phyloP scores from a whole-genome alignment of 2,888 invertebrate genomes.

The Apamea anceps region DNA sequence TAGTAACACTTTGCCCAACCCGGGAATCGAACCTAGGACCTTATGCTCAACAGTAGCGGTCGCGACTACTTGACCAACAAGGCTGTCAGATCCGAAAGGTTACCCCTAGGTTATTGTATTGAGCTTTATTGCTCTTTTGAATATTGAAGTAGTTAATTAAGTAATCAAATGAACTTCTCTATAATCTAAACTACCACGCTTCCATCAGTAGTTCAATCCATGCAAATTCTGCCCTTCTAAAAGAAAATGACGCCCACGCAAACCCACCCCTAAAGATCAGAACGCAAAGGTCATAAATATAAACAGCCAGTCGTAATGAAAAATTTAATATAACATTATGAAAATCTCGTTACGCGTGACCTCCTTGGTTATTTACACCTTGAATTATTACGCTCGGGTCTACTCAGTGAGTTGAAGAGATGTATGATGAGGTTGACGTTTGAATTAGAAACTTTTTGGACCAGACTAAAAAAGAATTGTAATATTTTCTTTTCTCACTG shows the following conservation, averaged over 20 bases:
- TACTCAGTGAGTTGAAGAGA: conserved; percentile 25
- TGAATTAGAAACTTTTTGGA: conserved; percentile 13
- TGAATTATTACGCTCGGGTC: conserved; percentile 32
- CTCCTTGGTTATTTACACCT: conserved; percentile 45
- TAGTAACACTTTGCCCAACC: no score
- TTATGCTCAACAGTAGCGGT: neutral
- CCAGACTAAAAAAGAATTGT: neutral
- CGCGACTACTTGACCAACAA: neutral
- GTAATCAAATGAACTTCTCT: neutral
- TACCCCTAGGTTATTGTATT: neutral
- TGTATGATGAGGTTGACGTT: conserved; percentile 19
- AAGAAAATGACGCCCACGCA: conserved; percentile 36
- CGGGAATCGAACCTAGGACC: neutral
- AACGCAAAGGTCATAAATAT: conserved; percentile 50
- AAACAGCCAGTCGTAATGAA: conserved; percentile 53
- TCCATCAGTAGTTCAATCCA: conserved; percentile 3
- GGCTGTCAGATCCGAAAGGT: neutral
- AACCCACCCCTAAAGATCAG: conserved; percentile 41
- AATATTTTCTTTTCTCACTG: neutral
- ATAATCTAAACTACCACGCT: neutral
- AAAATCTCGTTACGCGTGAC: conserved; percentile 47
- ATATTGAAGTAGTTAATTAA: neutral
- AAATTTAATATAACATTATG: conserved; percentile 62
- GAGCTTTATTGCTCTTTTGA: neutral
- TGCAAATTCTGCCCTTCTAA: conserved; percentile 40